These are phyloP conservation scores for Blera fallax DNA, from an alignment of 2,888 invertebrate genomes.

Conservation along the genomic window DNA sequence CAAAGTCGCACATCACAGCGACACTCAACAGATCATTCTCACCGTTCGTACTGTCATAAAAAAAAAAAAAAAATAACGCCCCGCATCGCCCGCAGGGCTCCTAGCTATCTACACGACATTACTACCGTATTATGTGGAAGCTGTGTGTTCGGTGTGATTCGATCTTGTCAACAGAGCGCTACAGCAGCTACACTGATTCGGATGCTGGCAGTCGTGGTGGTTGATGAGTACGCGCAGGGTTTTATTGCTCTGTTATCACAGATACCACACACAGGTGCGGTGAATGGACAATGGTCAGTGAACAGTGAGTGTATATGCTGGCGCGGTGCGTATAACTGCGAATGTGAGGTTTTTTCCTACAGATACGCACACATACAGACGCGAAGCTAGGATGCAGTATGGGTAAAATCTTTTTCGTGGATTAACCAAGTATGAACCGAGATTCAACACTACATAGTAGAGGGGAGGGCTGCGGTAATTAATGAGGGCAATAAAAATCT, in stretches of 20 bases:
- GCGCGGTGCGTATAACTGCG: slow-evolving; percentile 60
- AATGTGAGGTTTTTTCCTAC: slow-evolving; percentile 51
- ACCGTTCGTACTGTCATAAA: slow-evolving; percentile 64
- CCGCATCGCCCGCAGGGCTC: slow-evolving; percentile 31
- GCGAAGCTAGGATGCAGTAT: slow-evolving; percentile 6
- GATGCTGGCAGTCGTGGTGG: slow-evolving; percentile 53
- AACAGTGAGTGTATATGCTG: neutral
- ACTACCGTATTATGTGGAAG: slow-evolving; percentile 71
- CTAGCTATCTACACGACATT: slow-evolving; percentile 49
- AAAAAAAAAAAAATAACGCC: slow-evolving; percentile 22
- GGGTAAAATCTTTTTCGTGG: slow-evolving; percentile 48
- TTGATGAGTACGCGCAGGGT: slow-evolving; percentile 48
- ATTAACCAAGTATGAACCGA: slow-evolving; percentile 63
- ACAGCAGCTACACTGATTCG: slow-evolving; percentile 64
- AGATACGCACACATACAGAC: neutral
- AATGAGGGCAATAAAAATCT: slow-evolving; percentile 80
- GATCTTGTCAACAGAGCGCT: slow-evolving; percentile 70
- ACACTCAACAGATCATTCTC: slow-evolving; percentile 72
- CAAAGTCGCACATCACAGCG: slow-evolving; percentile 63
- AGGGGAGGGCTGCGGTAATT: slow-evolving; percentile 77
- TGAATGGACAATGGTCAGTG: slow-evolving; percentile 60
- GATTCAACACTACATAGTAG: slow-evolving; percentile 62
- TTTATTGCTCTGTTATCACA: slow-evolving; percentile 70
- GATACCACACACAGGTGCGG: slow-evolving; percentile 70
- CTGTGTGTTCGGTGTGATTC: slow-evolving; percentile 71